Percentiles rank a stretch among this genome's conserved stretches.
phyloP scores from a whole-genome alignment of 2,113 vertebrate genomes.

The Microtus ochrogaster region DNA sequence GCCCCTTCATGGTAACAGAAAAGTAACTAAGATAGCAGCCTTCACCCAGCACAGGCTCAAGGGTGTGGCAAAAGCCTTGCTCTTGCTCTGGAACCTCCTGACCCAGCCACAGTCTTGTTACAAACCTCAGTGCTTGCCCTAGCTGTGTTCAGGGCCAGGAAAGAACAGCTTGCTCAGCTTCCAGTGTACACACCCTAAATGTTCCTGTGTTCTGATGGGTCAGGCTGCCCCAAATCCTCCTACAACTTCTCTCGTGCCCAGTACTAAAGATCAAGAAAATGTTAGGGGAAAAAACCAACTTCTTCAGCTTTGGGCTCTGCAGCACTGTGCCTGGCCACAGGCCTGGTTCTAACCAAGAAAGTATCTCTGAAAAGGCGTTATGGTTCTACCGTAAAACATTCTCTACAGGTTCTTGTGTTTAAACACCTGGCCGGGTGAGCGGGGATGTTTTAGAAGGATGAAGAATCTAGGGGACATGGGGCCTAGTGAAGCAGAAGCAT shows the following conservation, averaged over 20 bases:
- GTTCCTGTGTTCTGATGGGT: background rate
- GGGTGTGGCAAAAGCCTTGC: background rate
- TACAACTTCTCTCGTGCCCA: background rate
- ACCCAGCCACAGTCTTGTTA: background rate
- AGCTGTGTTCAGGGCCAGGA: background rate
- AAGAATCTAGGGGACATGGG: background rate
- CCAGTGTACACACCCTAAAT: background rate
- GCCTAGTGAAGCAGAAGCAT: background rate
- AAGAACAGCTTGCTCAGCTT: background rate
- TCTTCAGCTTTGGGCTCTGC: background rate
- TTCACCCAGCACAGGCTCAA: background rate
- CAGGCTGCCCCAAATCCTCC: background rate
- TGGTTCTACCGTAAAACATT: background rate
- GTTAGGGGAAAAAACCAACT: background rate
- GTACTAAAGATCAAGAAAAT: background rate
- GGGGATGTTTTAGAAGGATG: background rate
- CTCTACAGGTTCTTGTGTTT: background rate
- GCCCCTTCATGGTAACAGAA: background rate
- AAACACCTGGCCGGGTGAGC: background rate
- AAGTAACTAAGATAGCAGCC: background rate
- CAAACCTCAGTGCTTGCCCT: background rate
- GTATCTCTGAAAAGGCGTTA: background rate
- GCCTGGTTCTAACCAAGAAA: background rate
- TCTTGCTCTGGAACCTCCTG: background rate
- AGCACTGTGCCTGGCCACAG: background rate